These are phyloP conservation scores for Eilema caniola DNA, from an alignment of 2,888 invertebrate species.

Conservation along the genomic window DNA sequence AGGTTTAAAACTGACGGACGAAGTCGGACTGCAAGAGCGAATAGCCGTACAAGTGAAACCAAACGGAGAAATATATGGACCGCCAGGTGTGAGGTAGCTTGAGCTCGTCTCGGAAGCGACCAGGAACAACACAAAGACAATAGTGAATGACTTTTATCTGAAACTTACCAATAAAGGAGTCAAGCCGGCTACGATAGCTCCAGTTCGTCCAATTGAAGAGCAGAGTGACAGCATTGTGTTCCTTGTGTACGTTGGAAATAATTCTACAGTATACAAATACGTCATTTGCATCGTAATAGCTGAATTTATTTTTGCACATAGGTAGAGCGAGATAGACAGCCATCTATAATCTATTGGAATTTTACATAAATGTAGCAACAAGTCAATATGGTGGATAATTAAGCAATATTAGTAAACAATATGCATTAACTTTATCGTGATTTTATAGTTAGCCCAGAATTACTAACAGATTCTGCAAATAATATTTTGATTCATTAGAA, in stretches of 20 bases:
- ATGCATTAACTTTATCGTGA: background rate
- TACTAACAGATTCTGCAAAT: too few relatives aligned
- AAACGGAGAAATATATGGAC: too few relatives aligned
- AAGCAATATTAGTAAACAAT: background rate
- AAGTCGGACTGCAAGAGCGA: too few relatives aligned
- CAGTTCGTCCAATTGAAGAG: conserved; percentile 61
- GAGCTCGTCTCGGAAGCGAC: background rate
- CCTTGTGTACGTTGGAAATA: conserved; percentile 65
- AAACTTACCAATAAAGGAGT: conserved; percentile 66
- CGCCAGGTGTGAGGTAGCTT: background rate
- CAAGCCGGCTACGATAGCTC: conserved; percentile 63
- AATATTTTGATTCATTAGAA: too few relatives aligned
- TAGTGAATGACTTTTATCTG: background rate
- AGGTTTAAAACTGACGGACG: background rate
- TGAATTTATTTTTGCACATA: conserved; percentile 9
- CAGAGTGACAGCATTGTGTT: conserved; percentile 66
- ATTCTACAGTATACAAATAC: conserved; percentile 44
- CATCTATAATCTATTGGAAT: conserved; percentile 31
- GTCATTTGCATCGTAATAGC: background rate
- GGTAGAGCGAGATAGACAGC: conserved; percentile 19
- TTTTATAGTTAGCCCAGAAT: too few relatives aligned
- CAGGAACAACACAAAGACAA: background rate
- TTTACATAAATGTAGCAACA: background rate
- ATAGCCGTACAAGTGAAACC: too few relatives aligned
- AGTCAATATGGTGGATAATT: background rate